Conservation (phyloP, 2,888 invertebrate species). For the Cephus runcator region DNA sequence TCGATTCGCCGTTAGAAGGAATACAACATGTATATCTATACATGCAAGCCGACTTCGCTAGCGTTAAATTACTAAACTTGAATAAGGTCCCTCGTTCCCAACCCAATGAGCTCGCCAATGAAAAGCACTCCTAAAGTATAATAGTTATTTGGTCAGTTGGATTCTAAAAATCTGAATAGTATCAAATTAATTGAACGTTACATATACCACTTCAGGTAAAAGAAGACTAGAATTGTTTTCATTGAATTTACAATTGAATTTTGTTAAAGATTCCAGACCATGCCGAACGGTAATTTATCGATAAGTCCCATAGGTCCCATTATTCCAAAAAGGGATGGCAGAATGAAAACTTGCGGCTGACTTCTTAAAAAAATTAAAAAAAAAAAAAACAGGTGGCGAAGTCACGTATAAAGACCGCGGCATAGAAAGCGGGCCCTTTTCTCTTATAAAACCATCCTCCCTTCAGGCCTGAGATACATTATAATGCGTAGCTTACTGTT, state of each 20-base stretch:
- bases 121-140: neutral
- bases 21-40: neutral
- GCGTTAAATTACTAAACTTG: neutral
- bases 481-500: conserved; percentile 57
- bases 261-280: neutral
- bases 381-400: neutral
- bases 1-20: neutral
- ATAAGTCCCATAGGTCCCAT: conserved; percentile 4
- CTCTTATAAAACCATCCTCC: neutral
- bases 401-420: conserved; percentile 18
- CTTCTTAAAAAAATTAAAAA: neutral
- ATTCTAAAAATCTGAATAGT: neutral
- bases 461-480: conserved; percentile 33
- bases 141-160: neutral
- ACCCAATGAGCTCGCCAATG: neutral
- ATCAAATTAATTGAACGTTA: neutral
- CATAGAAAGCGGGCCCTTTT: conserved; percentile 10
- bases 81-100: neutral
- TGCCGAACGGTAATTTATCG: conserved; percentile 2
- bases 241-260: neutral
- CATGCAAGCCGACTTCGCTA: neutral
- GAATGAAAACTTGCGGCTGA: neutral
- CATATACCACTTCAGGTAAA: neutral
- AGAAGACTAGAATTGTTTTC: neutral
- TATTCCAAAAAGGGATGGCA: neutral